Base-by-base conservation (phyloP, 2,888 invertebrate species). In the Herminia tarsipennalis region DNA sequence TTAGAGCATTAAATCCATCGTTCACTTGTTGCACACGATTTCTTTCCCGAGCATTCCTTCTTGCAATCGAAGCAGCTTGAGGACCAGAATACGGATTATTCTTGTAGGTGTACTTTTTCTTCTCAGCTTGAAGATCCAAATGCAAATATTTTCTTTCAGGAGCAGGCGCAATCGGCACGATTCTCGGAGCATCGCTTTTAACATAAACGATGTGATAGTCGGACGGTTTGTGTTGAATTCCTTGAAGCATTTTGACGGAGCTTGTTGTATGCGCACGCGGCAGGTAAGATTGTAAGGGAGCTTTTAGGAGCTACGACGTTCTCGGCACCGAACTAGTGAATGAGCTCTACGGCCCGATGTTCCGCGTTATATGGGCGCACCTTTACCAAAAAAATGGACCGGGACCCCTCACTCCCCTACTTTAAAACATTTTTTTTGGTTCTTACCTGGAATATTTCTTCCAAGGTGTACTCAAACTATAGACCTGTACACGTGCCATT, bases 21-120 rank as follows among this genome's bases (percentile, higher is more conserved):
- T 98, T 97, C 77, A 98, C 97, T 93, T 98, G 97, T 86, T 98
- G 97, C 49, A 98, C 98, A 53, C 98, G 94, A 80, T 98, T 98
- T 62, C 98, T 93, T 85, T 98, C 98, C 9, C 98, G 93, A n/a
- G 98, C 98, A 84, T 98, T 98, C 67, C 98, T 93, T 41, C 98
- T 92, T 0, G 96, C 97, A 9, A 98, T 97, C 0, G 97, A 96
- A 20, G 95, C 95, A 40, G 96, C 93, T 70, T 96, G 97, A 64
- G 95, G 93, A 28, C 93, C 93, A 0, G 92, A 76, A 50, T 82
- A 83, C 1, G 78, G 66, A 17, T 91, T 92, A 14, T 92, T 93
- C 50, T 93, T 93, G 68, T 94, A 94, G 70, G 93, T 95, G 63
- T 95, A 95, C 43, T 66, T 66, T 35, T 66, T 59, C 76, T 94